phyloP scores from a whole-genome alignment of 1,140 invertebrate genomes.

The Anagrus nilaparvatae region DNA sequence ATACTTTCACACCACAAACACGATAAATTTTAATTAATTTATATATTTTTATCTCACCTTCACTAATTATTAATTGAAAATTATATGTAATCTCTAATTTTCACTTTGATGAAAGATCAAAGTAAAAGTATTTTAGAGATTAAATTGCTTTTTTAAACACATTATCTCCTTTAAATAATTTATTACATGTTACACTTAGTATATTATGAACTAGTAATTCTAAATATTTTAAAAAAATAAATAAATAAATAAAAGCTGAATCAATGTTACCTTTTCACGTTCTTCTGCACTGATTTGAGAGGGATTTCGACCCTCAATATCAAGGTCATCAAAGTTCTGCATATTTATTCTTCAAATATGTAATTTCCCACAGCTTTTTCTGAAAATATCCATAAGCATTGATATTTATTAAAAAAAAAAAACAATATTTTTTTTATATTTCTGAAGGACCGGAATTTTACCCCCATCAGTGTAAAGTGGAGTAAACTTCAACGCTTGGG shows the following conservation, averaged over 20 bases:
- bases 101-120: constrained; percentile 17
- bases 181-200: no score
- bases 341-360: constrained; percentile 21
- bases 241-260: no score
- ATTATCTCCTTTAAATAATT: no score
- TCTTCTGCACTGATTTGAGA: constrained; percentile 36
- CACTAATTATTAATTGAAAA: constrained; percentile 15
- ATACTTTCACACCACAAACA: constrained; percentile 15
- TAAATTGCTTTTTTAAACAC: constrained; percentile 14
- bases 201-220: no score
- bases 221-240: no score
- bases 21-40: constrained; percentile 7
- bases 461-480: no score
- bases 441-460: not conserved
- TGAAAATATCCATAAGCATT: constrained; percentile 28
- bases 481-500: no score
- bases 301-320: constrained; percentile 41
- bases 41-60: constrained; percentile 10
- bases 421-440: not conserved
- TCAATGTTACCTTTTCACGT: constrained; percentile 39
- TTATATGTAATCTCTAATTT: constrained; percentile 7
- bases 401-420: constrained; percentile 6
- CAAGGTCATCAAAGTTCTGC: constrained; percentile 43
- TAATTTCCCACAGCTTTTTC: constrained; percentile 19
- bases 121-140: constrained; percentile 12